Percentiles rank a stretch among this genome's conserved stretches.
Evolutionary conservation across 2,888 invertebrate genomes (phyloP).

Genomic region (Rhamnusium bicolor): DNA sequence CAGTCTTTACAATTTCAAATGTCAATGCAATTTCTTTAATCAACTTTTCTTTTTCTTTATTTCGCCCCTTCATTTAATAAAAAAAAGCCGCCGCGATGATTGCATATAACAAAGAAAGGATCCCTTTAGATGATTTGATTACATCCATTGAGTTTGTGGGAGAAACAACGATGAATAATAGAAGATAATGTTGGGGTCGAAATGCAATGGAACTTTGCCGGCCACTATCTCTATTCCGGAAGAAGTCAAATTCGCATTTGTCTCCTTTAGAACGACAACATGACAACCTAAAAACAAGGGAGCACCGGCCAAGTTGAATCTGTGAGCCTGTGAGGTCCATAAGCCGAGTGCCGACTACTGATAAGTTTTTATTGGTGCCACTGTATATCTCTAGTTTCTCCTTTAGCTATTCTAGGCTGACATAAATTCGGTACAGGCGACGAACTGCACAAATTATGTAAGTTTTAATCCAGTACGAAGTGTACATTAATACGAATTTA

Average conservation of each 20-base stretch:
- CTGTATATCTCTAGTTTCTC: constrained; percentile 14
- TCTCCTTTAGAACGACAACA: constrained; percentile 12
- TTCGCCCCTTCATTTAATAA: neutral
- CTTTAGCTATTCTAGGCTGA: constrained; percentile 17
- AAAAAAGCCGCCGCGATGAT: constrained; percentile 8
- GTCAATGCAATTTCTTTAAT: neutral
- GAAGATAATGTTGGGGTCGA: constrained; percentile 36
- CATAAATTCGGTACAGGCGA: neutral
- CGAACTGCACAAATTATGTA: neutral
- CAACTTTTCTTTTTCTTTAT: neutral
- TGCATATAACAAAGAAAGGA: constrained; percentile 36
- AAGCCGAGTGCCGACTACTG: constrained; percentile 32
- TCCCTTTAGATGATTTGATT: constrained; percentile 42
- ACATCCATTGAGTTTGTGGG: constrained; percentile 33
- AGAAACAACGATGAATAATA: constrained; percentile 39
- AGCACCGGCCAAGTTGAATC: neutral
- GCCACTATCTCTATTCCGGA: constrained; percentile 24
- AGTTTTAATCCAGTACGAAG: neutral
- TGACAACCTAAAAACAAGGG: constrained; percentile 27
- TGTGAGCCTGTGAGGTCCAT: constrained; percentile 16
- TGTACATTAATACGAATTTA: no score
- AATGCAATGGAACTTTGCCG: constrained; percentile 17
- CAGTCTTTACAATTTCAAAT: neutral
- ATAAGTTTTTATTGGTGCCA: constrained; percentile 26
- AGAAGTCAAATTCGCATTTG: constrained; percentile 29